Conservation (phyloP, 1,140 invertebrate genomes). For the Pachyrhynchus sulphureomaculatus region DNA sequence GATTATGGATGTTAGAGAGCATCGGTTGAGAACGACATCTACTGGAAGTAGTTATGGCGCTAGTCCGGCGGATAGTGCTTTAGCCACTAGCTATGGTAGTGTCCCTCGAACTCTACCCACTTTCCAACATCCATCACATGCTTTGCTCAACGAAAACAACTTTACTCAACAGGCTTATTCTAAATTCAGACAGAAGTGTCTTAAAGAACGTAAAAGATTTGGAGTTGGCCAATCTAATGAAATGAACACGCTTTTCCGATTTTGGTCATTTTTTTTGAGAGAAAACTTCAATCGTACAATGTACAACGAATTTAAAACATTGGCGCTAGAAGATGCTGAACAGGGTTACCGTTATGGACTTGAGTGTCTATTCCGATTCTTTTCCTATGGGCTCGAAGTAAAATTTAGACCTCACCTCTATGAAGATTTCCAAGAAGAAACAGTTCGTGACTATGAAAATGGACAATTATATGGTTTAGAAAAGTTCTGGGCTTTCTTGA, state of each 20-base stretch:
- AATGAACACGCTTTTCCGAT: conserved; percentile 97
- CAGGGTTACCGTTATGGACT: conserved; percentile 88
- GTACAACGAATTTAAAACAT: conserved; percentile 92
- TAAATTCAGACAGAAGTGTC: conserved; percentile 89
- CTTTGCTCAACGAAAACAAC: conserved; percentile 93
- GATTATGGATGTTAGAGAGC: conserved; percentile 89
- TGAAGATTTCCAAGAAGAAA: conserved; percentile 94
- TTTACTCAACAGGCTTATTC: conserved; percentile 97
- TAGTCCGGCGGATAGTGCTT: conserved; percentile 64
- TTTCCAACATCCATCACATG: conserved; percentile 96
- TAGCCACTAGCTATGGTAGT: conserved; percentile 70
- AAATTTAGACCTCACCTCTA: conserved; percentile 92
- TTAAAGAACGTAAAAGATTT: conserved; percentile 90
- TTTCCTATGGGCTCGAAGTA: conserved; percentile 95
- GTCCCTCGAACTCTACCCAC: conserved; percentile 79
- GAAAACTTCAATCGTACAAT: conserved; percentile 98
- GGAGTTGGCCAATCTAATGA: conserved; percentile 92
- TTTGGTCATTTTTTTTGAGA: conserved; percentile 99
- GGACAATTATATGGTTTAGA: conserved; percentile 97
- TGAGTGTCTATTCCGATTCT: conserved; percentile 98
- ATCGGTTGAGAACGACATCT: conserved; percentile 74
- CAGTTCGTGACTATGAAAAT: conserved; percentile 86
- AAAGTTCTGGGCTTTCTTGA: conserved; percentile 98
- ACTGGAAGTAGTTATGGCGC: conserved; percentile 70
- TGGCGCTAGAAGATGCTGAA: conserved; percentile 90